These are phyloP conservation scores for Eupithecia inturbata DNA, from an alignment of 2,888 invertebrate genomes.

Conservation along the genomic window DNA sequence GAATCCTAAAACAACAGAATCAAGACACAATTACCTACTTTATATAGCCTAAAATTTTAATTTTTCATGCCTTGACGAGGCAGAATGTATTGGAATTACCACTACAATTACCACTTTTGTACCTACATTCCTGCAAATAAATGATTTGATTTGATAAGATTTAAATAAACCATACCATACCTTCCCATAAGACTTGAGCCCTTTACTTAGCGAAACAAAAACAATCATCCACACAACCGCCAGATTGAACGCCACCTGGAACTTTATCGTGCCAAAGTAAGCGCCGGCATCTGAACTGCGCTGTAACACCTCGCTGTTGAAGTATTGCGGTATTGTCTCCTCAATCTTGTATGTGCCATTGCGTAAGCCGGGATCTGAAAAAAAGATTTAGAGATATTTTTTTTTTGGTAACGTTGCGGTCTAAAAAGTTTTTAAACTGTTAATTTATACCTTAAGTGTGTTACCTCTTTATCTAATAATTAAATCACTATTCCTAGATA, in stretches of 20 bases:
- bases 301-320: slow-evolving; percentile 92
- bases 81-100: no score
- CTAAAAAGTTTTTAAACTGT: not conserved
- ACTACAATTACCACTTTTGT: no score
- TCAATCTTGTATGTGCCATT: slow-evolving; percentile 77
- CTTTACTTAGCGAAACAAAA: slow-evolving; percentile 94
- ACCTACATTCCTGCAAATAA: no score
- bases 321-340: slow-evolving; percentile 93
- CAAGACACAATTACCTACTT: no score
- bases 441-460: no score
- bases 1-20: no score
- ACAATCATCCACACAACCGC: slow-evolving; percentile 96
- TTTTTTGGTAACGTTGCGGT: not conserved
- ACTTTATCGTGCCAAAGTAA: slow-evolving; percentile 87
- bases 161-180: no score
- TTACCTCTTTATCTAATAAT: not conserved
- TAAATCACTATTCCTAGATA: no score
- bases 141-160: no score
- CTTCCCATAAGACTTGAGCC: slow-evolving; percentile 92
- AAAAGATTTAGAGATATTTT: slow-evolving; percentile 15
- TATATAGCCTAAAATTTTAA: no score
- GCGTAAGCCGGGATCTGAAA: slow-evolving; percentile 61
- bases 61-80: no score
- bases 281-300: slow-evolving; percentile 66
- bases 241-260: slow-evolving; percentile 95